These are phyloP conservation scores for Sanderia malayensis DNA, from an alignment of 30 jellyfish, hydroid and myxozoan species.

Conservation along the genomic window DNA sequence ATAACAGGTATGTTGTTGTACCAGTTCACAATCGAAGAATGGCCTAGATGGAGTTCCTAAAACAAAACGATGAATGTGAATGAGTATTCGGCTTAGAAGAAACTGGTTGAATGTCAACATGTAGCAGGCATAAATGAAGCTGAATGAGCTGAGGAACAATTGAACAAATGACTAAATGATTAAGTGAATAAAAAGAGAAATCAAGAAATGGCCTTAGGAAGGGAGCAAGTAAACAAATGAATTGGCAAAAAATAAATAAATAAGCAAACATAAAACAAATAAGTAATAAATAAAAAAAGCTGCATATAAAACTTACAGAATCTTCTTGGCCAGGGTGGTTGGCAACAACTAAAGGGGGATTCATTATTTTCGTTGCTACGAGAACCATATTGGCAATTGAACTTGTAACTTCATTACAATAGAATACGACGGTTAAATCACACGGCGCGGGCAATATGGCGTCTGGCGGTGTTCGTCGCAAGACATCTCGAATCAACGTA, in stretches of 20 bases:
- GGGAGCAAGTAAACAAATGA: no score
- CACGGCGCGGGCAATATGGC: constrained; percentile 22
- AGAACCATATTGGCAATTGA: constrained; percentile 35
- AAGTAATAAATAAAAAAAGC: no score
- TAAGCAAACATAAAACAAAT: no score
- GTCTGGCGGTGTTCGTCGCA: background rate
- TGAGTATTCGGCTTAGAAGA: no score
- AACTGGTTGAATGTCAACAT: no score
- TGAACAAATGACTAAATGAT: no score
- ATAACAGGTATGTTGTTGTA: background rate
- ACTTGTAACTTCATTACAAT: constrained; percentile 23
- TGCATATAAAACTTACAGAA: constrained; percentile 53
- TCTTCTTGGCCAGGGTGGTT: constrained; percentile 37
- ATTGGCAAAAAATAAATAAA: no score
- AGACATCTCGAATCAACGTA: constrained; percentile 10
- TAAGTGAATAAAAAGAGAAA: no score
- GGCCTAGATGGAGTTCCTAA: background rate
- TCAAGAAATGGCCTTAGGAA: no score
- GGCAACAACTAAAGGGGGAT: constrained; percentile 46
- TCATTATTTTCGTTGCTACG: constrained; percentile 40
- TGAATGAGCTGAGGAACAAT: no score
- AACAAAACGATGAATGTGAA: background rate
- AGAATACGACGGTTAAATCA: constrained; percentile 14
- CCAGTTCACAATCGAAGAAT: constrained; percentile 2
- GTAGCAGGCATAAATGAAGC: no score